Conservation (phyloP, 2,797 vertebrate species). For the Tamandua tetradactyla region DNA sequence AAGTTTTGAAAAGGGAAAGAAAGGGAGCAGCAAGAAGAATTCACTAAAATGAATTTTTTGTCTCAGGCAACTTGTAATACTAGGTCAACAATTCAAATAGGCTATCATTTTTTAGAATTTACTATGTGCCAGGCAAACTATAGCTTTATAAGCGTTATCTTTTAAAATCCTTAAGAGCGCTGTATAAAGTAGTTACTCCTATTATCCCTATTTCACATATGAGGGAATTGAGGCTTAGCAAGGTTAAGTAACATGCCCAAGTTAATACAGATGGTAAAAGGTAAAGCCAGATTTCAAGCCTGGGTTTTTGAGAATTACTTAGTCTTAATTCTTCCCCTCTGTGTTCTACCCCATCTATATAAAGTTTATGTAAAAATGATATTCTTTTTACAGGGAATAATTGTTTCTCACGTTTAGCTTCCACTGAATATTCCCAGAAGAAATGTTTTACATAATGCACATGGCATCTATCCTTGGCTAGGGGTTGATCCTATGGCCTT, state of each 20-base stretch:
- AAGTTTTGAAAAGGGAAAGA: background rate
- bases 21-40: background rate
- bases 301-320: background rate
- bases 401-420: background rate
- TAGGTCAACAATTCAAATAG: background rate
- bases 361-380: background rate
- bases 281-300: background rate
- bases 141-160: background rate
- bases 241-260: background rate
- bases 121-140: background rate
- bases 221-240: background rate
- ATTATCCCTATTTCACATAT: too few species aligned
- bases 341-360: background rate
- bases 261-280: background rate
- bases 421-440: background rate
- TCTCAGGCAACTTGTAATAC: background rate
- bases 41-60: background rate
- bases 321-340: background rate
- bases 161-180: background rate
- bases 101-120: constrained; percentile 1
- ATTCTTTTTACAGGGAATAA: background rate
- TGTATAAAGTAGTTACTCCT: background rate
- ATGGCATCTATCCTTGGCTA: background rate
- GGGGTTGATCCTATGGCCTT: background rate
- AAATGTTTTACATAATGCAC: background rate